These are phyloP conservation scores for Crypturellus tataupa DNA, from an alignment of 2,797 vertebrate genomes.

Conservation along the genomic window DNA sequence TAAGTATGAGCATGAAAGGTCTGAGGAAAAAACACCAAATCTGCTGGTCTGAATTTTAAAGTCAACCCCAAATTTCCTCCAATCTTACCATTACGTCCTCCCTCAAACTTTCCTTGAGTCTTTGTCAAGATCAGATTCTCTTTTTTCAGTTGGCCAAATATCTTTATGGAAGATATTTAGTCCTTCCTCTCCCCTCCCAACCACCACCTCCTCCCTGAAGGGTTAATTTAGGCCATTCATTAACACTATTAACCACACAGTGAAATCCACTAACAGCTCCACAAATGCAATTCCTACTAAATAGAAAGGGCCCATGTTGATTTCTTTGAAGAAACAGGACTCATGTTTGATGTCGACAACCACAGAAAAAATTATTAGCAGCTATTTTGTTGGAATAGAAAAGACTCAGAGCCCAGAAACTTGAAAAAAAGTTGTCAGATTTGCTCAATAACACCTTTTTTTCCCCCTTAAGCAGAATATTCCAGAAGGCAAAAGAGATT, in stretches of 20 bases:
- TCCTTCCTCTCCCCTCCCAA: not conserved
- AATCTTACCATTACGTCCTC: not conserved
- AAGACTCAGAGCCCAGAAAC: not conserved
- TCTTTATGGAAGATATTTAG: not conserved
- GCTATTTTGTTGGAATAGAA: not conserved
- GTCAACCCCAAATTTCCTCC: not conserved
- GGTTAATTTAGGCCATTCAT: not conserved
- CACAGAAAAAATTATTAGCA: not conserved
- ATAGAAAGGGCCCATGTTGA: not conserved
- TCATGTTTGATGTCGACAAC: not conserved
- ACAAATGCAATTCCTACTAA: not conserved
- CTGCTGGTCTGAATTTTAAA: not conserved
- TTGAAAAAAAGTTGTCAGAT: not conserved
- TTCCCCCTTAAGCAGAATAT: not conserved
- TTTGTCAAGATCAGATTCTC: not conserved
- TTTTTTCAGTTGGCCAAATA: not conserved
- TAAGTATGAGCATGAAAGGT: not conserved
- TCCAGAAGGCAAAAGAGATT: not conserved
- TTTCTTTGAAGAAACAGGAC: not conserved
- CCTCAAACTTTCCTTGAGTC: not conserved
- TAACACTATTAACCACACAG: not conserved
- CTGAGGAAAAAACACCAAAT: not conserved
- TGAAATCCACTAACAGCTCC: not conserved
- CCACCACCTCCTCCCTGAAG: not conserved
- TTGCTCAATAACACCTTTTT: not conserved